Percentiles rank a stretch among this genome's conserved stretches.
Conservation (phyloP, 2,888 invertebrate genomes). For the Drosophila subsilvestris region DNA sequence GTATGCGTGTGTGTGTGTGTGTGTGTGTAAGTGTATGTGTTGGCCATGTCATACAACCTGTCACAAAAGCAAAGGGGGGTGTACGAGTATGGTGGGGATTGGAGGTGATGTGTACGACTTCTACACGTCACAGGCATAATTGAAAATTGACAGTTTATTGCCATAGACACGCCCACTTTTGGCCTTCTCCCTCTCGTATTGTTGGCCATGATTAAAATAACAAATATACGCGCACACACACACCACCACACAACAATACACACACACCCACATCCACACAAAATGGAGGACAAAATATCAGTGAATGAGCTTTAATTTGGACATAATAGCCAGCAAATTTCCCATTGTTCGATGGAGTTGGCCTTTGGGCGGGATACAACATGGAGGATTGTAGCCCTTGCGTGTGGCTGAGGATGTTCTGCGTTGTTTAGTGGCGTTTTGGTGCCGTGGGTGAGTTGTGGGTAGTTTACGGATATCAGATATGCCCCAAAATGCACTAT, state of each 20-base stretch:
- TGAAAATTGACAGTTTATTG: conserved; percentile 65
- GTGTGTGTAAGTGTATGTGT: conserved; percentile 9
- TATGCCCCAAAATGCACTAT: conserved; percentile 41
- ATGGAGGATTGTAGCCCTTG: background rate
- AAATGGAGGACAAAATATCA: conserved; percentile 24
- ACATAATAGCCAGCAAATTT: conserved; percentile 54
- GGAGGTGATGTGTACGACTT: conserved; percentile 15
- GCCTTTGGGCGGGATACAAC: background rate
- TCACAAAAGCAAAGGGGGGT: conserved; percentile 27
- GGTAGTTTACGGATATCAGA: background rate
- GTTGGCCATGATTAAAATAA: conserved; percentile 54
- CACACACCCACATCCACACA: conserved; percentile 5
- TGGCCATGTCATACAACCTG: conserved; percentile 40
- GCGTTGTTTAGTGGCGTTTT: too few species aligned
- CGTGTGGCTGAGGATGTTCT: conserved; percentile 1
- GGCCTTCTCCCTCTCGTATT: conserved; percentile 28
- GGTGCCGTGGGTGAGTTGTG: background rate
- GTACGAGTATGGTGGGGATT: background rate
- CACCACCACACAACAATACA: background rate
- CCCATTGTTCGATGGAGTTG: conserved; percentile 32
- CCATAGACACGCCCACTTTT: conserved; percentile 49
- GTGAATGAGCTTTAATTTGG: conserved; percentile 55
- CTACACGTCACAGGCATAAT: conserved; percentile 45
- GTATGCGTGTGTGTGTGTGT: background rate
- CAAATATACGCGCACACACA: conserved; percentile 25